Evolutionary conservation across 2,888 invertebrate species (phyloP).

Genomic region (Drosophila falleni): DNA sequence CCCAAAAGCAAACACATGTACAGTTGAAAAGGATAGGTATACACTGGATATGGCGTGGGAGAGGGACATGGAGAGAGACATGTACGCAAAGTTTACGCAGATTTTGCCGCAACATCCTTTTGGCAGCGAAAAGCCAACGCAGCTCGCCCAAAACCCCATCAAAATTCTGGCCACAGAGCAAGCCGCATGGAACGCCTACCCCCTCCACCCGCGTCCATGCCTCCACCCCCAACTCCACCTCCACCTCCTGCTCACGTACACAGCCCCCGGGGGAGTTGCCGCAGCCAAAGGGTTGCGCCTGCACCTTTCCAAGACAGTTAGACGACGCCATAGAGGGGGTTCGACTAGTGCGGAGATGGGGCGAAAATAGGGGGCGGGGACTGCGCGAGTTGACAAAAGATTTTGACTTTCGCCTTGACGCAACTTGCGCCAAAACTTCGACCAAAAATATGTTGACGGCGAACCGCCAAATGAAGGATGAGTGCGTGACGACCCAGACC

Average conservation of each 20-base stretch:
- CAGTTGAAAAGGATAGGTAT: slow-evolving; percentile 12
- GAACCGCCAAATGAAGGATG: slow-evolving; percentile 31
- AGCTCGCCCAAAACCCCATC: slow-evolving; percentile 67
- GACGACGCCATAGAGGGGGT: neutral
- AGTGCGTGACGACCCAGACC: slow-evolving; percentile 44
- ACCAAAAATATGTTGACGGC: slow-evolving; percentile 80
- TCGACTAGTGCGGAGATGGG: neutral
- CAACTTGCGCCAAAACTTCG: slow-evolving; percentile 76
- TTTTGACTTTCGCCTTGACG: slow-evolving; percentile 70
- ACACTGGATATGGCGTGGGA: neutral
- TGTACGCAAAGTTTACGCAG: slow-evolving; percentile 75
- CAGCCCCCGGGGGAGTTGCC: slow-evolving; percentile 60
- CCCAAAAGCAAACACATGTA: slow-evolving; percentile 51
- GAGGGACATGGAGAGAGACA: neutral
- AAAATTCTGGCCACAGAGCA: slow-evolving; percentile 83
- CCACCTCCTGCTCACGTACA: slow-evolving; percentile 39
- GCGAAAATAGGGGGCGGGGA: neutral
- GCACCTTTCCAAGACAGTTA: slow-evolving; percentile 52
- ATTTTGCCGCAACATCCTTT: slow-evolving; percentile 73
- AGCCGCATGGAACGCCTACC: slow-evolving; percentile 38
- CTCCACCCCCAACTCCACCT: neutral
- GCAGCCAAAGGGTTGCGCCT: slow-evolving; percentile 73
- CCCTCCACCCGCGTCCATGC: neutral
- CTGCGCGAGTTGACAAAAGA: slow-evolving; percentile 76
- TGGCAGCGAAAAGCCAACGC: slow-evolving; percentile 56